Percentiles rank a stretch among this genome's conserved stretches.
Conservation (phyloP, 2,113 vertebrate genomes). For the Copsychus sechellarum region DNA sequence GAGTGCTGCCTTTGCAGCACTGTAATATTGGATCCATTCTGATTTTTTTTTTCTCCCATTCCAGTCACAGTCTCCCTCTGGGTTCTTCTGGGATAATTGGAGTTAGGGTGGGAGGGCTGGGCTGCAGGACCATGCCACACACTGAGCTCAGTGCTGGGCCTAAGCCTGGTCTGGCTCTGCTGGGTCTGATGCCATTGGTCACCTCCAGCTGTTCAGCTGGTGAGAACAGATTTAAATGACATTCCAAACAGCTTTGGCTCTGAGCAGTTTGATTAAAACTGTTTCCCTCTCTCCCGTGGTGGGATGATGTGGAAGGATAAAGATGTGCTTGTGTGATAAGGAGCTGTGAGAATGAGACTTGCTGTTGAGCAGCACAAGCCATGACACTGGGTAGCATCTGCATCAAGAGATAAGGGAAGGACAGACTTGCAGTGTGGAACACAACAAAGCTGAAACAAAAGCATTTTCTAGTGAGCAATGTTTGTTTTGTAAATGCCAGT, state of each 20-base stretch:
- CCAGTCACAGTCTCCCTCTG: background rate
- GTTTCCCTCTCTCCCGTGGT: background rate
- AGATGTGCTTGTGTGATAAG: slow-evolving; percentile 2
- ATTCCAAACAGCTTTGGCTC: background rate
- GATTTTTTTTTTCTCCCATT: background rate
- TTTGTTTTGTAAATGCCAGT: background rate
- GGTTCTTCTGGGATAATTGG: background rate
- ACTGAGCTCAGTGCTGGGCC: background rate
- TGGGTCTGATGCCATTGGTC: background rate
- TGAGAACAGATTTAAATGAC: background rate
- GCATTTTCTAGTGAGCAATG: background rate
- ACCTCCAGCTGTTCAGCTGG: background rate
- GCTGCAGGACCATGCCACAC: background rate
- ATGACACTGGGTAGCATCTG: background rate
- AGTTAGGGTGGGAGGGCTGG: background rate
- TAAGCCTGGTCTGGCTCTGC: background rate
- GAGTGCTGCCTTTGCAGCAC: background rate
- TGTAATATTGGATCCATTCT: background rate
- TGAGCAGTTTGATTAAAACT: background rate
- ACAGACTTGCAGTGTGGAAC: background rate
- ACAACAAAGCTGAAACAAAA: background rate
- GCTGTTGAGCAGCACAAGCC: background rate
- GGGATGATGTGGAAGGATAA: background rate
- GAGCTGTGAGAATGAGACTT: background rate
- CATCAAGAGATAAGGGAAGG: background rate